These are phyloP conservation scores for Hirundichthys speculiger DNA, from an alignment of 2,113 vertebrate genomes.

Conservation along the genomic window DNA sequence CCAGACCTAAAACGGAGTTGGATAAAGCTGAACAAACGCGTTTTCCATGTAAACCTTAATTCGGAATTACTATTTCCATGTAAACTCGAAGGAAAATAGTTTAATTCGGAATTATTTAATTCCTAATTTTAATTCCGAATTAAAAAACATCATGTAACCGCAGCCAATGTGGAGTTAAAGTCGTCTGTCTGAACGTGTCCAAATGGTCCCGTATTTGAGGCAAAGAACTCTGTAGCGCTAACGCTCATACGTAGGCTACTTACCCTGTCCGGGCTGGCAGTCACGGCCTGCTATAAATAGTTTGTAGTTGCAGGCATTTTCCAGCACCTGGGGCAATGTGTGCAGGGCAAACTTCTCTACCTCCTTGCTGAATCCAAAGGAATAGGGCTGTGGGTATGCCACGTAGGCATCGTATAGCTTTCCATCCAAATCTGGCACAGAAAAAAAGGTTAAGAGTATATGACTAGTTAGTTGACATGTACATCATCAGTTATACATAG, in stretches of 20 bases:
- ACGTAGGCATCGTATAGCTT: conserved; percentile 93
- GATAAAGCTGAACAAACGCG: too few species aligned
- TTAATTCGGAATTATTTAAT: too few species aligned
- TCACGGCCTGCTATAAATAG: conserved; percentile 91
- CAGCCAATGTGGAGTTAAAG: too few species aligned
- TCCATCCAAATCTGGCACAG: conserved; percentile 84
- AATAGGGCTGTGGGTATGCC: conserved; percentile 81
- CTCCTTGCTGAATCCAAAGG: conserved; percentile 46
- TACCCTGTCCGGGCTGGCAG: conserved; percentile 88
- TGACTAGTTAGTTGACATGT: neutral
- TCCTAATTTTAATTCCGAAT: too few species aligned
- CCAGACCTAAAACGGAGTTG: too few species aligned
- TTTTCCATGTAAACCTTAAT: too few species aligned
- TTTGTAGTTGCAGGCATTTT: conserved; percentile 87
- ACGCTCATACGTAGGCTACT: conserved; percentile 2
- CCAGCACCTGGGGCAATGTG: conserved; percentile 87
- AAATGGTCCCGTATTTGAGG: too few species aligned
- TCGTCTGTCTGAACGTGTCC: too few species aligned
- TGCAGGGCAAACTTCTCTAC: conserved; percentile 81
- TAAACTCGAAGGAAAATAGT: too few species aligned
- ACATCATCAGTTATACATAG: neutral
- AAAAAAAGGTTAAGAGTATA: too few species aligned
- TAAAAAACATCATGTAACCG: too few species aligned
- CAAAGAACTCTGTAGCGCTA: neutral
- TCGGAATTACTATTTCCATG: too few species aligned